Percentiles rank a stretch among this genome's conserved stretches.
phyloP scores from a whole-genome alignment of 1,140 invertebrate genomes.

The Pseudoatta argentina region DNA sequence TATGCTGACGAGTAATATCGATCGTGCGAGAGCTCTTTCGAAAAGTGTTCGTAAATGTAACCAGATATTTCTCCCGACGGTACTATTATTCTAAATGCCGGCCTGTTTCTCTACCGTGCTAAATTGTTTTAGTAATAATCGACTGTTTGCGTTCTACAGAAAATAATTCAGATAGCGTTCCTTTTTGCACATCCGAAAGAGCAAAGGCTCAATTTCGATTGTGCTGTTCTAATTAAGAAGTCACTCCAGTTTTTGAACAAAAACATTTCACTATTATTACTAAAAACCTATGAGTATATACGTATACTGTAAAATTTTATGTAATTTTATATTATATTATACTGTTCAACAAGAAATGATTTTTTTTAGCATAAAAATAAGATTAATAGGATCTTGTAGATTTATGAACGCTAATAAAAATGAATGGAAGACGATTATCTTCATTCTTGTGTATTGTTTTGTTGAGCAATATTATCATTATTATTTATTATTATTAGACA shows the following conservation, averaged over 20 bases:
- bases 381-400: too few relatives aligned
- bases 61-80: constrained; percentile 1
- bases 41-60: constrained; percentile 4
- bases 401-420: too few relatives aligned
- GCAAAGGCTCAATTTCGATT: background rate
- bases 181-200: constrained; percentile 16
- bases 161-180: constrained; percentile 9
- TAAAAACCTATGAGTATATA: too few relatives aligned
- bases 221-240: background rate
- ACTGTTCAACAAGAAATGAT: too few relatives aligned
- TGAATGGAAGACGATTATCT: too few relatives aligned
- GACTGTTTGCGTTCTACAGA: constrained; percentile 17
- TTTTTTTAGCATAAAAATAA: too few relatives aligned
- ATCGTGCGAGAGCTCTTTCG: constrained; percentile 39
- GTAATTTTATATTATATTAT: background rate
- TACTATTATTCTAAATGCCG: constrained; percentile 51
- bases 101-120: constrained; percentile 25
- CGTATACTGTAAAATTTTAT: background rate
- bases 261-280: background rate
- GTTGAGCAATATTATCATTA: background rate
- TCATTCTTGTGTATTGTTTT: too few relatives aligned
- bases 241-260: background rate
- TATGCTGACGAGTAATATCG: constrained; percentile 32
- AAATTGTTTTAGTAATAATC: constrained; percentile 52
- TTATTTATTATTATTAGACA: background rate